Evolutionary conservation across 2,113 vertebrate species (phyloP), one percentile per base, ranked within the genome.

Genomic region (Oreochromis aureus): DNA sequence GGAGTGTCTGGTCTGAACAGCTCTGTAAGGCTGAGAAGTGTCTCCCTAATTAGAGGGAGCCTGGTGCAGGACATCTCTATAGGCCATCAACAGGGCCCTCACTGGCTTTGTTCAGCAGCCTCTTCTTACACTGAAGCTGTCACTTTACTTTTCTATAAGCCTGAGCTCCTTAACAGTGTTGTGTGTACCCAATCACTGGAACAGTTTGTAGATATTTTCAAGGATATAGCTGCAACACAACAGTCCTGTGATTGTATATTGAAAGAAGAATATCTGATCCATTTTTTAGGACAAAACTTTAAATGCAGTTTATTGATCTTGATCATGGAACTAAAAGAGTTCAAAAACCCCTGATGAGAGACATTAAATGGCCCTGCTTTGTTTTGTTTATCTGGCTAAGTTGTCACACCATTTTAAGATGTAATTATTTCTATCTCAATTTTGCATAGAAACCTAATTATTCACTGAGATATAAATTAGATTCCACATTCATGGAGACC

Each of bases 381-480:
- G 13, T 51, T 94, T 95, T 94, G 92, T 94, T 90, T 94, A 88
- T 89, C 46, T 1, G 19, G 27, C 87, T 85, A 80, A 66, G 87
- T 90, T 85, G 95, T 94, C 95, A 95, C 82, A 71, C 27, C 13
- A 22, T 78, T 85, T 95, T 93, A 92, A 92, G 83, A 58, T 56
- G 86, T 80, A 92, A 95, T 95, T 92, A 95, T 93, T 91, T 95
- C 89, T 88, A 84, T 89, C 91, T 95, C 94, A 95, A 85, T 95
- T 96, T 96, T 96, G 95, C 95, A 97, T 96, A 96, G 92, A 96
- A 96, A 96, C 93, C 94, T 89, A 96, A 96, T 96, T 96, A 96
- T 96, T 96, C 95, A 96, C 95, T 71, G 73, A 92, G 94, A 95
- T 95, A 96, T 96, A 96, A 96, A 96, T 97, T 96, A 95, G 96